Percentiles rank a stretch among this genome's conserved stretches.
Evolutionary conservation across 2,797 vertebrate species (phyloP).

Genomic region (Triplophysa bombifrons): DNA sequence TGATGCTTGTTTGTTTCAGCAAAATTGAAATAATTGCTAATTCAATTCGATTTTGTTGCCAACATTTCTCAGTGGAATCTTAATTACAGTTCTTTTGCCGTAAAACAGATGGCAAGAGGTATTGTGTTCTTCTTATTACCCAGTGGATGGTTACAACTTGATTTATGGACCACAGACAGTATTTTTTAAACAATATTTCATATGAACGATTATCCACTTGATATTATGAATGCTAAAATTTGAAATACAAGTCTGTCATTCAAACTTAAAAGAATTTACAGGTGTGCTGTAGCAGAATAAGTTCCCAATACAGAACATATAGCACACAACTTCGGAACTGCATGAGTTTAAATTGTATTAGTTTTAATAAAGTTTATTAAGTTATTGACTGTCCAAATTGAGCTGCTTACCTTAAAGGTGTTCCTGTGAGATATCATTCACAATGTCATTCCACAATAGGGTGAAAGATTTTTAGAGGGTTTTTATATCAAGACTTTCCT

Average conservation of each 20-base stretch:
- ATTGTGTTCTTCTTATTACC: constrained; percentile 59
- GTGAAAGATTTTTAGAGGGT: no score
- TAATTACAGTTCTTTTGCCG: constrained; percentile 62
- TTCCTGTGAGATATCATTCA: no score
- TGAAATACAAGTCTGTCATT: not conserved
- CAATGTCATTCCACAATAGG: no score
- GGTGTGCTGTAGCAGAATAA: not conserved
- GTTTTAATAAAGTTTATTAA: no score
- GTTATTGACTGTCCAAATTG: no score
- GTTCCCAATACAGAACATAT: not conserved
- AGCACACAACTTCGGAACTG: not conserved
- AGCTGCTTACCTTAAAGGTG: no score
- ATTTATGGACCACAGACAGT: constrained; percentile 58
- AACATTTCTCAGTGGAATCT: constrained; percentile 57
- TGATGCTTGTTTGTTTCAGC: constrained; percentile 18
- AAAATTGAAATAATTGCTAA: constrained; percentile 30
- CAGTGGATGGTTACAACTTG: constrained; percentile 55
- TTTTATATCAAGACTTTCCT: no score
- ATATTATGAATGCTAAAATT: constrained; percentile 16
- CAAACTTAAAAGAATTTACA: not conserved
- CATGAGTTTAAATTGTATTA: no score
- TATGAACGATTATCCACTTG: constrained; percentile 9
- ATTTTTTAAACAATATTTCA: constrained; percentile 47
- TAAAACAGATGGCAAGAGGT: constrained; percentile 63
- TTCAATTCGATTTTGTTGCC: constrained; percentile 38